phyloP scores from a whole-genome alignment of 2,888 invertebrate species.

The Labia minor region DNA sequence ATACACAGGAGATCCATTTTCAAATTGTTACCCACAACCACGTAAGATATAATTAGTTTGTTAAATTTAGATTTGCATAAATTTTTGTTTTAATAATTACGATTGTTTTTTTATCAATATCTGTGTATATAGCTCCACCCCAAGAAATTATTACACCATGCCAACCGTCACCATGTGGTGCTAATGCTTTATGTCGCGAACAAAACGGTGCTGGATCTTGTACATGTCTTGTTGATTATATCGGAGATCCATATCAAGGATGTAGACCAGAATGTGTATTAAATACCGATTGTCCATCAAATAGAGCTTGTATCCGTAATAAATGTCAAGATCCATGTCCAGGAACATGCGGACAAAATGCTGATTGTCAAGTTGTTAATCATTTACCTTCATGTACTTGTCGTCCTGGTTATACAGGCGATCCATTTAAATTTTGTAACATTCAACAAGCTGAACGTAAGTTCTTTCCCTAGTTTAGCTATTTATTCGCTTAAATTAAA shows the following conservation, averaged over 20 bases:
- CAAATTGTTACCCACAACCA: constrained; percentile 40
- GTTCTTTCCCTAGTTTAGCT: no score
- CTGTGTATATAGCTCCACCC: constrained; percentile 37
- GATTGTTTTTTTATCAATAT: constrained; percentile 28
- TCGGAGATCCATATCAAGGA: constrained; percentile 39
- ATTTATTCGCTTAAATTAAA: constrained; percentile 19
- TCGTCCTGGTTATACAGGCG: constrained; percentile 57
- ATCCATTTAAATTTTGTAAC: constrained; percentile 51
- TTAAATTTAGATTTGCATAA: constrained; percentile 32
- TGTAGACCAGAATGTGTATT: constrained; percentile 42
- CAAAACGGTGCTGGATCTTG: constrained; percentile 36
- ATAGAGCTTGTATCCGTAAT: constrained; percentile 39
- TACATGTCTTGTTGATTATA: constrained; percentile 34
- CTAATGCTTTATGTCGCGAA: constrained; percentile 33
- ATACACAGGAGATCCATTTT: constrained; percentile 62
- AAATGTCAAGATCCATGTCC: constrained; percentile 50
- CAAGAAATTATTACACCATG: constrained; percentile 24
- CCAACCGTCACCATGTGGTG: constrained; percentile 31
- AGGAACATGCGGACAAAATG: constrained; percentile 36
- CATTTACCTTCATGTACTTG: constrained; percentile 42
- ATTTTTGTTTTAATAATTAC: constrained; percentile 24
- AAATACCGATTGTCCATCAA: constrained; percentile 41
- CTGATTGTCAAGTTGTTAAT: constrained; percentile 34
- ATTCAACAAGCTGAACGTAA: constrained; percentile 36
- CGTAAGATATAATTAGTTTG: constrained; percentile 29